Evolutionary conservation across 2,113 vertebrate species (phyloP).

Genomic region (Amazona vittata): DNA sequence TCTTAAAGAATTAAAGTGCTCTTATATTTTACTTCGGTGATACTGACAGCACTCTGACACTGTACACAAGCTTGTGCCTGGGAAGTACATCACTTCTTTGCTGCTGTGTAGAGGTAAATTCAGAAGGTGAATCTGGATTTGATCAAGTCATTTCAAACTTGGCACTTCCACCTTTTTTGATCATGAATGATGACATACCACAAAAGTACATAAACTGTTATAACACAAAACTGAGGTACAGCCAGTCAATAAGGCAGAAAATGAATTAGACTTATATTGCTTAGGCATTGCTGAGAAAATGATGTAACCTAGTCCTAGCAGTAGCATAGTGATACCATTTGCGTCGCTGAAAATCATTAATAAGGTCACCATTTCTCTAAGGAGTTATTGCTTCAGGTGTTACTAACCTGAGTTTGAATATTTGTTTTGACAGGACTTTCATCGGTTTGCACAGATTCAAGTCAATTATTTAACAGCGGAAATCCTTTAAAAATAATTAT

Average conservation of each 20-base stretch:
- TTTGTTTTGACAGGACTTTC: conserved; percentile 1
- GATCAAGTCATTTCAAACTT: conserved; percentile 2
- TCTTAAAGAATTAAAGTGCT: conserved; percentile 4
- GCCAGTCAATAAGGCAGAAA: neutral
- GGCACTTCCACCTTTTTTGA: neutral
- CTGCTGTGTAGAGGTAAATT: neutral
- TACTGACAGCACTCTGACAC: neutral
- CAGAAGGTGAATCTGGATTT: neutral
- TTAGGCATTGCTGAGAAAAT: neutral
- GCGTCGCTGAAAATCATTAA: neutral
- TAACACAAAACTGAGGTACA: neutral
- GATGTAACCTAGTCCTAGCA: neutral
- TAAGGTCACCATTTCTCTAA: conserved; percentile 16
- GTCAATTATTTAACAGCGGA: neutral
- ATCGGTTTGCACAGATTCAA: neutral
- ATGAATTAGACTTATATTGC: neutral
- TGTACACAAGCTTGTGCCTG: neutral
- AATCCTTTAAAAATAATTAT: neutral
- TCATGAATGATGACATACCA: neutral
- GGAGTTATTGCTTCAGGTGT: neutral
- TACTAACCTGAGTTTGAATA: neutral
- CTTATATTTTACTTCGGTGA: conserved; percentile 2
- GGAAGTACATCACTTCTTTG: neutral
- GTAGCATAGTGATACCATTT: neutral
- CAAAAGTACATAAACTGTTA: neutral